phyloP scores from a whole-genome alignment of 1,140 invertebrate species.

The Pachypsylla venusta region DNA sequence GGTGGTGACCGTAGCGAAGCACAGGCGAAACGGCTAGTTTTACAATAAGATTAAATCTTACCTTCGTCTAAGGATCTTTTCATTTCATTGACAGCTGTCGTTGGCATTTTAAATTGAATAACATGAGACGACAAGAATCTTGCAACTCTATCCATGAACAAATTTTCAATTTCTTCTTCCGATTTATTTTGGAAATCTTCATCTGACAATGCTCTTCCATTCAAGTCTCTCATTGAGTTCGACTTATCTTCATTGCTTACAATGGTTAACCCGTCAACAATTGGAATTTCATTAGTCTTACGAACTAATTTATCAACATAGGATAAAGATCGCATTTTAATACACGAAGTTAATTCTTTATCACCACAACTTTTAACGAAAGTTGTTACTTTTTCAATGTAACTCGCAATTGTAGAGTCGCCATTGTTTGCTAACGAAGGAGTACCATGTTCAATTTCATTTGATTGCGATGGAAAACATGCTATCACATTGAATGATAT shows the following conservation, averaged over 20 bases:
- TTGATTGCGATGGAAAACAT: not conserved
- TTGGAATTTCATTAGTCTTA: slow-evolving; percentile 33
- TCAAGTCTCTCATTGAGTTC: slow-evolving; percentile 23
- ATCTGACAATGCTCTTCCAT: slow-evolving; percentile 35
- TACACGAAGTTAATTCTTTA: slow-evolving; percentile 49
- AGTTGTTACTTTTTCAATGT: slow-evolving; percentile 39
- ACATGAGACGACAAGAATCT: slow-evolving; percentile 60
- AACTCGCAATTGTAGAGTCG: not conserved
- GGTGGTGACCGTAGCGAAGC: too few relatives aligned
- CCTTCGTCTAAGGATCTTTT: slow-evolving; percentile 44
- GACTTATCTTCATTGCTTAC: slow-evolving; percentile 39
- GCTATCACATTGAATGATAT: not conserved
- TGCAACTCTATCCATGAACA: slow-evolving; percentile 55
- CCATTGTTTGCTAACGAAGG: not conserved
- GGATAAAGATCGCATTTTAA: slow-evolving; percentile 50
- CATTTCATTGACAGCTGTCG: slow-evolving; percentile 46
- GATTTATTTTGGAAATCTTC: slow-evolving; percentile 47
- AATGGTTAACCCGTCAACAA: slow-evolving; percentile 52
- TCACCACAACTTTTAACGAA: slow-evolving; percentile 50
- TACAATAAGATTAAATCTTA: too few relatives aligned
- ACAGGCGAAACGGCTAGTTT: too few relatives aligned
- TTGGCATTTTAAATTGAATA: slow-evolving; percentile 40
- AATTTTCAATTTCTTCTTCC: slow-evolving; percentile 46
- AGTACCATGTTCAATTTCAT: not conserved
- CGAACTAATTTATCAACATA: slow-evolving; percentile 44